Percentiles rank a stretch among this genome's conserved stretches.
Evolutionary conservation across 2,888 invertebrate genomes (phyloP).

Genomic region (Dicycla oo): DNA sequence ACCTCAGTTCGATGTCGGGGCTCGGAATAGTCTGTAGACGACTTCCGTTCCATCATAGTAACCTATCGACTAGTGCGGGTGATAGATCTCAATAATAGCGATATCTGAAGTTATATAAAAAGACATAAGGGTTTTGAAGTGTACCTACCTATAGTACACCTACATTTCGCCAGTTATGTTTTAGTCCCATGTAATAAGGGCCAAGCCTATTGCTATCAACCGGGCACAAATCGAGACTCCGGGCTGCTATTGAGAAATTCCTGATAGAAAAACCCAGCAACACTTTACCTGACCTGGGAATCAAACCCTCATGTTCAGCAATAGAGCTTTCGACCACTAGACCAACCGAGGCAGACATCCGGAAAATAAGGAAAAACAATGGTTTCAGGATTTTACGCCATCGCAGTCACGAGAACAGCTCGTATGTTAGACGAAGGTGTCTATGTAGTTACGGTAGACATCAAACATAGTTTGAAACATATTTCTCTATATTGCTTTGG

Average conservation of each 20-base stretch:
- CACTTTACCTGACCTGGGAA: not conserved
- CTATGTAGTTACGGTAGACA: not conserved
- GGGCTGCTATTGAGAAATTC: not conserved
- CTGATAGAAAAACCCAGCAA: not conserved
- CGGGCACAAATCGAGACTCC: not conserved
- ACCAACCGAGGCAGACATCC: not conserved
- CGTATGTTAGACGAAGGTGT: not conserved
- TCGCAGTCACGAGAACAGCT: not conserved
- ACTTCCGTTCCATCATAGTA: no score
- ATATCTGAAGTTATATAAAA: not conserved
- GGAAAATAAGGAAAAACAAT: not conserved
- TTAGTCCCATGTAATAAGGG: not conserved
- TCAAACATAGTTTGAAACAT: not conserved
- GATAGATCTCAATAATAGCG: not conserved
- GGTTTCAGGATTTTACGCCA: not conserved
- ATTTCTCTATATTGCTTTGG: slow-evolving; percentile 3
- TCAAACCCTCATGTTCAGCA: not conserved
- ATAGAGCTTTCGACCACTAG: not conserved
- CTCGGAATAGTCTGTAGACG: no score
- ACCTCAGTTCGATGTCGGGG: no score
- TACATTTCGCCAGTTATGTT: not conserved
- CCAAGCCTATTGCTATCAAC: not conserved
- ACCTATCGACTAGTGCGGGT: no score
- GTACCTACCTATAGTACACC: not conserved
- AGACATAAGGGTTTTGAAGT: not conserved